Conservation (phyloP, 2,113 vertebrate species). For the Silurus meridionalis region DNA sequence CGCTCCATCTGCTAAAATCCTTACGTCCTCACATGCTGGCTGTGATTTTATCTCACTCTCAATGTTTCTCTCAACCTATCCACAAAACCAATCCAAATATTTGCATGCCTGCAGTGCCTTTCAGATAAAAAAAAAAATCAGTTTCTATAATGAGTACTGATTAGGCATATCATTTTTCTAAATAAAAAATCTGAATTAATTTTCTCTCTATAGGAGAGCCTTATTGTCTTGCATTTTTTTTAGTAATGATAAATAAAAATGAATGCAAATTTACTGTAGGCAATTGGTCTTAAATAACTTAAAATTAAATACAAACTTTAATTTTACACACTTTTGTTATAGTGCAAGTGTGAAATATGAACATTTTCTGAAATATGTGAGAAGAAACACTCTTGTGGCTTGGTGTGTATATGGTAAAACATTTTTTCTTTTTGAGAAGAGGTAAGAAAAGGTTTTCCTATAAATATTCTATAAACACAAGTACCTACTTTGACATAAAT, state of each 20-base stretch:
- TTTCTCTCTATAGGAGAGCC: not conserved
- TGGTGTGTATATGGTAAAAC: not conserved
- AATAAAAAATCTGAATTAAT: not conserved
- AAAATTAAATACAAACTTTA: not conserved
- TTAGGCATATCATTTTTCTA: not conserved
- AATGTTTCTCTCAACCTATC: slow-evolving; percentile 54
- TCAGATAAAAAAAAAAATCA: not conserved
- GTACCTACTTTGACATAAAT: not conserved
- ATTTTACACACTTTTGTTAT: not conserved
- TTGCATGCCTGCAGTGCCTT: not conserved
- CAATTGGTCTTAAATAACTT: not conserved
- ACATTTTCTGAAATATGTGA: not conserved
- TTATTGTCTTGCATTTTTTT: not conserved
- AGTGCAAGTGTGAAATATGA: no score
- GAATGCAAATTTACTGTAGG: not conserved
- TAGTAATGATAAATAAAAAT: not conserved
- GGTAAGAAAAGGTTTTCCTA: not conserved
- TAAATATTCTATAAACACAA: not conserved
- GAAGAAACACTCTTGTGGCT: not conserved
- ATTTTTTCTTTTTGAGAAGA: not conserved
- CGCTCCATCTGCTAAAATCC: slow-evolving; percentile 47
- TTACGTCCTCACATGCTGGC: slow-evolving; percentile 40
- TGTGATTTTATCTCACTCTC: slow-evolving; percentile 23
- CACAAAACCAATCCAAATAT: not conserved
- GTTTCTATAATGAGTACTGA: not conserved